phyloP scores from a whole-genome alignment of 2,888 invertebrate species.

The Oscheius sp. region DNA sequence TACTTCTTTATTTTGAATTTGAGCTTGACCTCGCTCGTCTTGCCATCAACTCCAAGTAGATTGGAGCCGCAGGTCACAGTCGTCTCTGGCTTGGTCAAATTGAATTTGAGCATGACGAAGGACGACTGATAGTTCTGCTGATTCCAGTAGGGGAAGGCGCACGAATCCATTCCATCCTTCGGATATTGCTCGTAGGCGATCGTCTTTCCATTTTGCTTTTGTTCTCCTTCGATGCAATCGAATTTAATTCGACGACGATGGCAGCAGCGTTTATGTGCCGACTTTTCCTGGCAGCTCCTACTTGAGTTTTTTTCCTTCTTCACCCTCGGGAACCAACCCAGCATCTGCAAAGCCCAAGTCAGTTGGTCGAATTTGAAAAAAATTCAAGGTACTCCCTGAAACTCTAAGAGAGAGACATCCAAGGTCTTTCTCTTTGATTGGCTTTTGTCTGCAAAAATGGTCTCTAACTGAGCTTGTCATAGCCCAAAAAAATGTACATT shows the following conservation, averaged over 20 bases:
- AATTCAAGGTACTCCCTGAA: neutral
- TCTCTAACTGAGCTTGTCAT: neutral
- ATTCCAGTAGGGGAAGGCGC: slow-evolving; percentile 25
- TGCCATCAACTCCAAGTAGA: slow-evolving; percentile 1
- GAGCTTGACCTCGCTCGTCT: neutral
- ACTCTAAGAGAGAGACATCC: no score
- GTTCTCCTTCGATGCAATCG: neutral
- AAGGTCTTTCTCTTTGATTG: no score
- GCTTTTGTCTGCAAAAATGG: neutral
- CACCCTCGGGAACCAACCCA: slow-evolving; percentile 21
- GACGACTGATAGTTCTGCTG: slow-evolving; percentile 13
- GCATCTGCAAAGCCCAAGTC: no score
- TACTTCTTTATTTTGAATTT: slow-evolving; percentile 10
- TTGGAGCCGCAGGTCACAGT: slow-evolving; percentile 1
- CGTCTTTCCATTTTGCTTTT: neutral
- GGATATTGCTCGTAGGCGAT: slow-evolving; percentile 3
- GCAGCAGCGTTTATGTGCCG: neutral
- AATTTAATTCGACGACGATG: slow-evolving; percentile 2
- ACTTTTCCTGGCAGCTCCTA: neutral
- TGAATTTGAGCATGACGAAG: slow-evolving; percentile 28
- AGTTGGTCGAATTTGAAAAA: no score
- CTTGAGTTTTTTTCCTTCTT: neutral
- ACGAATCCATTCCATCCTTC: slow-evolving; percentile 26
- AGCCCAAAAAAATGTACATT: neutral
- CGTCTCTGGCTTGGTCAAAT: slow-evolving; percentile 2